A percentile compares a stretch with the other conserved stretches of the same genome.
Evolutionary conservation across 2,888 invertebrate genomes (phyloP).

Genomic region (Nephrotoma appendiculata): DNA sequence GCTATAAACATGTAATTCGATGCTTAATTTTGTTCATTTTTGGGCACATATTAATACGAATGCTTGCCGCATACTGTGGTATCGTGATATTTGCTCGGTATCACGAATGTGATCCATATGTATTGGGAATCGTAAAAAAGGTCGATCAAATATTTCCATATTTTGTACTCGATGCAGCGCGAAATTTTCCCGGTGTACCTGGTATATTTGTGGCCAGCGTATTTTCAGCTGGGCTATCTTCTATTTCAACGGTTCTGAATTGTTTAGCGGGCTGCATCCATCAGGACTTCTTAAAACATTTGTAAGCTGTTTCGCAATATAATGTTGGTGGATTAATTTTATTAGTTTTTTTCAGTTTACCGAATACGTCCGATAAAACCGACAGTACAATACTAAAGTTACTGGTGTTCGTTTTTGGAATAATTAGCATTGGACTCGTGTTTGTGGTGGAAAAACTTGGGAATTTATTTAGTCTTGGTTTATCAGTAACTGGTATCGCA

Average conservation of each 20-base stretch:
- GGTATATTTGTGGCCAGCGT: conserved; percentile 62
- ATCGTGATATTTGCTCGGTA: conserved; percentile 47
- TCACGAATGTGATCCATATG: conserved; percentile 47
- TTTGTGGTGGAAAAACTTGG: conserved; percentile 49
- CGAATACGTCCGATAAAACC: conserved; percentile 24
- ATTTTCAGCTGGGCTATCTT: conserved; percentile 56
- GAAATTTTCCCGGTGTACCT: conserved; percentile 52
- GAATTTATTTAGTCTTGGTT: conserved; percentile 47
- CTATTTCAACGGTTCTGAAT: conserved; percentile 46
- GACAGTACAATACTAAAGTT: conserved; percentile 20
- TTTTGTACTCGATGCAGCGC: conserved; percentile 54
- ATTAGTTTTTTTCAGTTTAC: conserved; percentile 13
- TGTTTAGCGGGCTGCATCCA: conserved; percentile 47
- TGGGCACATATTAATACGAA: conserved; percentile 40
- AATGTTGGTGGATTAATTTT: background rate
- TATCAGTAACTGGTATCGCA: conserved; percentile 45
- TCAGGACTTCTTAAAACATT: conserved; percentile 43
- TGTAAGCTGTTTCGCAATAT: background rate
- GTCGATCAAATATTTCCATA: conserved; percentile 53
- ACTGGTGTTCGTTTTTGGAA: conserved; percentile 34
- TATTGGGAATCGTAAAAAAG: conserved; percentile 39
- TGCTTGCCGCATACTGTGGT: conserved; percentile 42
- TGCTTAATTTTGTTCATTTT: conserved; percentile 20
- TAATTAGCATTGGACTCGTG: conserved; percentile 37
- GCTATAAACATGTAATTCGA: conserved; percentile 35